Conservation (phyloP, 2,113 vertebrate genomes). For the Manacus vitellinus region DNA sequence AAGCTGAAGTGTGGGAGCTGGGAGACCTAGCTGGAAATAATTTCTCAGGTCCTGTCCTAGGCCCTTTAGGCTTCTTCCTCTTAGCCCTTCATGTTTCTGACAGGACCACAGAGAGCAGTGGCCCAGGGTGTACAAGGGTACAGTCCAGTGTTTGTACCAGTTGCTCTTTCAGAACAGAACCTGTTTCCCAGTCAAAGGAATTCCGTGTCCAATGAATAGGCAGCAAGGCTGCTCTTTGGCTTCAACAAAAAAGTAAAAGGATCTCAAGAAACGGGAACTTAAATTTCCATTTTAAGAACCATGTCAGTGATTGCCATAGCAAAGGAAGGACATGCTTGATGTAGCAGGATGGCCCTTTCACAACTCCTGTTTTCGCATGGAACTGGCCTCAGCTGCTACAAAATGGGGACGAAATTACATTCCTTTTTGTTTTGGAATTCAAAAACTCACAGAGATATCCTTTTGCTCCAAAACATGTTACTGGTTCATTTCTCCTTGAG, state of each 20-base stretch:
- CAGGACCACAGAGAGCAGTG: neutral
- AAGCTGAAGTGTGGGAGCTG: neutral
- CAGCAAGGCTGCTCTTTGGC: neutral
- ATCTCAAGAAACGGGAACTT: neutral
- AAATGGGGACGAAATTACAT: neutral
- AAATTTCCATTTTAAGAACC: neutral
- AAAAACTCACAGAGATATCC: neutral
- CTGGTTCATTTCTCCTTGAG: neutral
- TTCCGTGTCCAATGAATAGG: neutral
- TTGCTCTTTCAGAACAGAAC: neutral
- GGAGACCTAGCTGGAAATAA: neutral
- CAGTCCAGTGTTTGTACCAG: neutral
- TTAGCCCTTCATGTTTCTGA: neutral
- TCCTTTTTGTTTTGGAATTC: constrained; percentile 1
- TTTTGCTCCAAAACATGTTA: neutral
- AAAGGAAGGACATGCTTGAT: neutral
- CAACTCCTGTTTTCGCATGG: neutral
- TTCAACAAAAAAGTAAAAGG: neutral
- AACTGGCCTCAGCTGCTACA: neutral
- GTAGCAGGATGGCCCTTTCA: neutral
- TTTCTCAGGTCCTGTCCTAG: neutral
- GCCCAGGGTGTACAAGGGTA: neutral
- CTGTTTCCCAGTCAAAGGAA: neutral
- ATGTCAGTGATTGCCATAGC: neutral
- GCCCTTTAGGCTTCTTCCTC: neutral